Evolutionary conservation across 2,888 invertebrate species (phyloP).

Genomic region (Parnassius glacialis): DNA sequence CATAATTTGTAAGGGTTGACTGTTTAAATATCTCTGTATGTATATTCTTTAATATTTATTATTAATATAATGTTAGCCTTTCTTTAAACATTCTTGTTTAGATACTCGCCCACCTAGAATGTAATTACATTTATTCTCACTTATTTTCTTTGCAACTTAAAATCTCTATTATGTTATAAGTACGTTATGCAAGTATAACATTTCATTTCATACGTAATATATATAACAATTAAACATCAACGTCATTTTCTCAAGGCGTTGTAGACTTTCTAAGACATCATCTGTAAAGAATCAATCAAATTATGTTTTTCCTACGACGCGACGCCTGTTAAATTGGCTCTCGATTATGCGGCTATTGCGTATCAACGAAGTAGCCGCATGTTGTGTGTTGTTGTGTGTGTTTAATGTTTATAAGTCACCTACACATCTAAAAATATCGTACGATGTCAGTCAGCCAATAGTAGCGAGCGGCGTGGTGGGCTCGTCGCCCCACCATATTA

Average conservation of each 20-base stretch:
- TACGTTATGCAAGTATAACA: no score
- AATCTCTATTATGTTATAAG: no score
- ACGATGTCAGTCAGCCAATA: constrained; percentile 71
- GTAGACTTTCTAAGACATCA: constrained; percentile 67
- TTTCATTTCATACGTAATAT: background rate
- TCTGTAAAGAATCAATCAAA: constrained; percentile 60
- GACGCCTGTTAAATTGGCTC: constrained; percentile 64
- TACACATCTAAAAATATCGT: constrained; percentile 69
- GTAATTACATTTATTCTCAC: no score
- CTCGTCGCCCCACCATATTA: constrained; percentile 70
- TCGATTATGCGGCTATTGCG: constrained; percentile 60
- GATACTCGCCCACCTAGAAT: no score
- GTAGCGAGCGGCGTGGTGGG: constrained; percentile 61
- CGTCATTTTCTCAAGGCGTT: constrained; percentile 61
- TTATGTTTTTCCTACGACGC: constrained; percentile 46
- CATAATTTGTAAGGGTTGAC: no score
- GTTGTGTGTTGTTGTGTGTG: constrained; percentile 48
- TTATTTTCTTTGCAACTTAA: no score
- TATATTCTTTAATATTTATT: no score
- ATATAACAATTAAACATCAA: background rate
- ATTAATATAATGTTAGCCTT: no score
- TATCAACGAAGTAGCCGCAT: constrained; percentile 31
- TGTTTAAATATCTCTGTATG: no score
- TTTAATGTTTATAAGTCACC: constrained; percentile 45
- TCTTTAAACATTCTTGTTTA: no score